phyloP scores from a whole-genome alignment of 2,797 vertebrate genomes.

The Sciurus vulgaris region DNA sequence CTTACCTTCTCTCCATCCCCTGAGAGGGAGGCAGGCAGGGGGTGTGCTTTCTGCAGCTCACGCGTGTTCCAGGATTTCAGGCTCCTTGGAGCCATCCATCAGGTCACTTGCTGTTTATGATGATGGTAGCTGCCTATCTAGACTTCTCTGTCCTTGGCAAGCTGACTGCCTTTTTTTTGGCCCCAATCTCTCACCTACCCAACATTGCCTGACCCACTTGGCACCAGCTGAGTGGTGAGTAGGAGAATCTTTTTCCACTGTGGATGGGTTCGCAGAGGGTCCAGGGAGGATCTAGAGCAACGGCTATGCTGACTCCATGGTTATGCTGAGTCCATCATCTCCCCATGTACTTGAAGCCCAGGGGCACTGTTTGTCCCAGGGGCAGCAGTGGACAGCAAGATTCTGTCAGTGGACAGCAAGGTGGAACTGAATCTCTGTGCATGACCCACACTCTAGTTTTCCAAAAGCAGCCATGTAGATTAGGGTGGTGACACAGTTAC shows the following conservation, averaged over 20 bases:
- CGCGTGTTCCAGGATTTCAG: not conserved
- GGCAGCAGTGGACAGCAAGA: not conserved
- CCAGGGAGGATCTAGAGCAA: not conserved
- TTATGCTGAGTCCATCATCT: not conserved
- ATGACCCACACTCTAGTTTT: not conserved
- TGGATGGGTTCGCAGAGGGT: not conserved
- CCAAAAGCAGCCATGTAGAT: fast-evolving
- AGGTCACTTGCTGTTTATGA: not conserved
- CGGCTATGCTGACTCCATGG: not conserved
- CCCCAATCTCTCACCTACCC: not conserved
- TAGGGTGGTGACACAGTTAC: not conserved
- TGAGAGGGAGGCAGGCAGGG: not conserved
- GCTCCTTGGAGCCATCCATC: not conserved
- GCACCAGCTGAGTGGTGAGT: not conserved
- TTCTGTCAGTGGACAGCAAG: too few relatives aligned
- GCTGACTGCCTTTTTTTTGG: not conserved
- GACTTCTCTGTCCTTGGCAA: not conserved
- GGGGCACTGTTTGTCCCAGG: not conserved
- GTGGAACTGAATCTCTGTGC: not conserved
- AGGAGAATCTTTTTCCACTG: not conserved
- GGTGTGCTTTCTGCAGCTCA: not conserved
- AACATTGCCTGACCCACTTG: not conserved
- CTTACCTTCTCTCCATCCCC: not conserved
- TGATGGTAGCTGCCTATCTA: not conserved
- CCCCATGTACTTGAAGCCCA: not conserved